Evolutionary conservation across 2,888 invertebrate genomes (phyloP).

Genomic region (Tinea pellionella): DNA sequence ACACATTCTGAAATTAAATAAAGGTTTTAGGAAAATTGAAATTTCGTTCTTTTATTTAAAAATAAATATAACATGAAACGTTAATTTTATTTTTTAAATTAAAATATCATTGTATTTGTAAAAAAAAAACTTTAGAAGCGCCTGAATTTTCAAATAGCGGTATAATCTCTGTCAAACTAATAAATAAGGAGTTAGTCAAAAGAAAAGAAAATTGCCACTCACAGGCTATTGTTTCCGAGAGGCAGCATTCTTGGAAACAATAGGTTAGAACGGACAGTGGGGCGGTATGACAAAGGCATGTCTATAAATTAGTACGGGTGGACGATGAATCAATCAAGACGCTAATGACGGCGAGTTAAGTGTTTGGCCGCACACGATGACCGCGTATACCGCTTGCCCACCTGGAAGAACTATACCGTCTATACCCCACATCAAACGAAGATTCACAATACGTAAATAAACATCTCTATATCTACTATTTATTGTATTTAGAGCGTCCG

Average conservation of each 20-base stretch:
- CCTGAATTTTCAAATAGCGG: not conserved
- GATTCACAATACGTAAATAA: too few relatives aligned
- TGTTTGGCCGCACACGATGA: constrained; percentile 47
- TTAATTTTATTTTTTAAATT: too few relatives aligned
- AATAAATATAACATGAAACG: too few relatives aligned
- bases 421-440: not conserved
- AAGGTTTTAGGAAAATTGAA: not conserved
- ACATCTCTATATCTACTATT: too few relatives aligned
- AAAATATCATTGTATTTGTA: not conserved
- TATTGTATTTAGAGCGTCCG: too few relatives aligned
- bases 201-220: constrained; percentile 30
- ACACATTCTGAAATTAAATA: constrained; percentile 73
- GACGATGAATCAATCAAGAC: constrained; percentile 61
- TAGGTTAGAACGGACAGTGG: constrained; percentile 22
- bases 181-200: not conserved
- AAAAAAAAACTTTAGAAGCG: not conserved
- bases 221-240: not conserved
- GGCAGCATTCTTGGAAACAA: constrained; percentile 24
- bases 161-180: not conserved
- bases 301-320: constrained; percentile 52
- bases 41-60: too few relatives aligned
- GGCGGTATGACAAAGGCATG: constrained; percentile 41
- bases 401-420: constrained; percentile 14
- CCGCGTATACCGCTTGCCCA: constrained; percentile 21
- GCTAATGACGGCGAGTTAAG: constrained; percentile 40